Evolutionary conservation across 1,140 invertebrate genomes (phyloP).

Genomic region (Heterodera schachtii): DNA sequence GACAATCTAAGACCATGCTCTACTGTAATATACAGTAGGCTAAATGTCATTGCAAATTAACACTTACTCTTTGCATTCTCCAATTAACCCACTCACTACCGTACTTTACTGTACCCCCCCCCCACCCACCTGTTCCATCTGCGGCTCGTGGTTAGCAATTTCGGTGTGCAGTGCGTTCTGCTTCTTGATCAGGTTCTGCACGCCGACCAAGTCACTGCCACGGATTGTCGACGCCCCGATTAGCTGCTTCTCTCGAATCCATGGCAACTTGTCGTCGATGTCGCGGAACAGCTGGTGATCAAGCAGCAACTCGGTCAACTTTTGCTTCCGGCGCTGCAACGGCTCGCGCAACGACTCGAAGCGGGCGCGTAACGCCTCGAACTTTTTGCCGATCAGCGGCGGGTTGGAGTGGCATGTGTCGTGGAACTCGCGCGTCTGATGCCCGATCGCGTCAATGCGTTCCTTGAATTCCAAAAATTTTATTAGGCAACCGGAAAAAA

Average conservation of each 20-base stretch:
- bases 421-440: constrained; percentile 85
- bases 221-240: constrained; percentile 94
- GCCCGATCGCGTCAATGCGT: constrained; percentile 84
- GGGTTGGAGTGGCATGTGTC: constrained; percentile 92
- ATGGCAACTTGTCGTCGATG: constrained; percentile 96
- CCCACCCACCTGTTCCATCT: constrained; percentile 80
- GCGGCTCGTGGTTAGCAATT: constrained; percentile 93
- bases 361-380: constrained; percentile 67
- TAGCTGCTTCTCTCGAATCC: constrained; percentile 96
- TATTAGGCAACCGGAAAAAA: too few relatives aligned
- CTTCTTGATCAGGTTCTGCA: constrained; percentile 98
- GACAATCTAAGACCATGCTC: too few relatives aligned
- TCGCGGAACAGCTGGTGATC: constrained; percentile 95
- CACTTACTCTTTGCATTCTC: too few relatives aligned
- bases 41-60: too few relatives aligned
- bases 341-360: constrained; percentile 79
- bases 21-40: too few relatives aligned
- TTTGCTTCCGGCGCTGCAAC: constrained; percentile 80
- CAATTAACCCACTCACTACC: too few relatives aligned
- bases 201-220: constrained; percentile 94
- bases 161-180: constrained; percentile 96
- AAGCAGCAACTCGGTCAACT: constrained; percentile 85
- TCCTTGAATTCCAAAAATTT: constrained; percentile 69
- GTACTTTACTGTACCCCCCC: constrained; percentile 66
- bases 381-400: constrained; percentile 79